phyloP scores from a whole-genome alignment of 2,113 vertebrate species.

The Dendrocopos noguchii region DNA sequence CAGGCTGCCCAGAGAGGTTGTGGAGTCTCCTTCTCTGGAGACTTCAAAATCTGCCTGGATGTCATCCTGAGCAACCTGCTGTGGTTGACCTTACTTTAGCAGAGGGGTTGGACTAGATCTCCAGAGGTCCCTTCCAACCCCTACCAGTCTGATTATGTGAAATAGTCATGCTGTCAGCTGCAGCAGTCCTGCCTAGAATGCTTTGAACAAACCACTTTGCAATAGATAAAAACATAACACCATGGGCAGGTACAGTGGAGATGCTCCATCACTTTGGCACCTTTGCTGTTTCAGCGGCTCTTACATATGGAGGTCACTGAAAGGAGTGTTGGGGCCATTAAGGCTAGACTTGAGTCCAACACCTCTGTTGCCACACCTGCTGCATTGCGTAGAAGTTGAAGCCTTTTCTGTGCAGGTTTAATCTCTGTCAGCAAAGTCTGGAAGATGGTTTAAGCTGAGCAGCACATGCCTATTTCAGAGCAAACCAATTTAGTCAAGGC shows the following conservation, averaged over 20 bases:
- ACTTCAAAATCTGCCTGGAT: too few species aligned
- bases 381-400: neutral
- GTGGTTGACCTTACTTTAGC: too few species aligned
- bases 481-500: neutral
- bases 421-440: neutral
- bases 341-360: neutral
- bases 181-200: neutral
- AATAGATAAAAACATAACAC: neutral
- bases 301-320: neutral
- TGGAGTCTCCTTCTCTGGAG: too few species aligned
- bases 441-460: neutral
- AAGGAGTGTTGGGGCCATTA: rapidly evolving
- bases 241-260: rapidly evolving
- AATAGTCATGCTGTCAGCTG: neutral
- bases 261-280: neutral
- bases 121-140: too few species aligned
- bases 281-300: neutral
- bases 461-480: rapidly evolving
- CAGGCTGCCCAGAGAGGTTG: too few species aligned
- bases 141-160: too few species aligned
- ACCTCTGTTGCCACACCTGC: rapidly evolving
- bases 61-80: too few species aligned
- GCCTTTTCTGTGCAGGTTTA: too few species aligned
- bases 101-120: too few species aligned
- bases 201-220: neutral